Evolutionary conservation across 2,888 invertebrate species (phyloP), one percentile per base, ranked within the genome.

Genomic region (Dolomedes plantarius): DNA sequence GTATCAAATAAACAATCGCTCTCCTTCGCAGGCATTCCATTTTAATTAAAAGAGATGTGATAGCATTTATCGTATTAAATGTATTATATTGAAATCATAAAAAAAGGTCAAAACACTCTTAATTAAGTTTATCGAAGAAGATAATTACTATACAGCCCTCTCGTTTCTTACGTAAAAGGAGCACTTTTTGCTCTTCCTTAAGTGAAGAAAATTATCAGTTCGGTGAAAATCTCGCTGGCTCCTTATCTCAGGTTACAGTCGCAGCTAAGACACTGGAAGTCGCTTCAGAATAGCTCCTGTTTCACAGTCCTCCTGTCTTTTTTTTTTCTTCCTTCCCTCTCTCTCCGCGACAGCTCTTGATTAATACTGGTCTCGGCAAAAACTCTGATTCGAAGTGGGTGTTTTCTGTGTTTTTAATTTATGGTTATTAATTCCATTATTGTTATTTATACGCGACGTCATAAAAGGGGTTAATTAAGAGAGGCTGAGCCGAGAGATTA

Each of bases 101-200:
- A 83, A 83, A n/a, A 77, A 77, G 67, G 41, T 77, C 67, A 77
- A 83, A 77, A 73, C 76, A 68, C 56, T 85, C 72, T 85, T 77
- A 85, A 85, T 85, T 85, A 85, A 77, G 83, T 85, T 85, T 85
- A 85, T 85, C 67, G 77, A 85, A 56, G 83, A 85, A 77, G 83
- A 85, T 85, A 85, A 85, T 85, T 85, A 85, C 77, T 31, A 73
- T 69, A 56, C 39, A 68, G 16, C 32, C 32, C 39, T 19, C 19
- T 28, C 11, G 29, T 29, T 39, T 11, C 39, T 41, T n/a, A n/a
- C 19, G 29, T 68, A 11, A 0, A 27, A 19, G 67, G n/a, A 23
- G 0, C 65, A 7, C 36, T 36, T 50, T 56, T 56, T 41, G 28
- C 27, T 23, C 23, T 41, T 75, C 16, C 50, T 46, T 23, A 75